Evolutionary conservation across 1,140 invertebrate genomes (phyloP).

Genomic region (Brachionus rubens): DNA sequence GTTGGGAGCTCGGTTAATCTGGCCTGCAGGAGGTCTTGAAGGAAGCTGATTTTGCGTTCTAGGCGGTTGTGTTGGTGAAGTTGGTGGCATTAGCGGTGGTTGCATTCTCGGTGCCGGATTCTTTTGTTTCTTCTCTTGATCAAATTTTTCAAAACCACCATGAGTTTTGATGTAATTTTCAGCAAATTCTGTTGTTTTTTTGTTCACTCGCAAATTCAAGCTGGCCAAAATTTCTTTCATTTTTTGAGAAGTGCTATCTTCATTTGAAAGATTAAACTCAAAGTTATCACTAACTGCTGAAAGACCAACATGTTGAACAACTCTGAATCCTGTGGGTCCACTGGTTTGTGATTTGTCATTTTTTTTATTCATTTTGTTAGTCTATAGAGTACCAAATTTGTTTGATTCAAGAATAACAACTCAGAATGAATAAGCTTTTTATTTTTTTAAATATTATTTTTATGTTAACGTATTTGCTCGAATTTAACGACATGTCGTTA

Average conservation of each 20-base stretch:
- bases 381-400: slow-evolving; percentile 7
- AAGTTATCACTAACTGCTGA: slow-evolving; percentile 20
- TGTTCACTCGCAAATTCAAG: slow-evolving; percentile 34
- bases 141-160: slow-evolving; percentile 17
- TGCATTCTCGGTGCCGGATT: not conserved
- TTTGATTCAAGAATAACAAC: not conserved
- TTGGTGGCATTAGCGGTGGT: not conserved
- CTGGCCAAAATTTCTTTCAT: slow-evolving; percentile 11
- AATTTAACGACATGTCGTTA: no score
- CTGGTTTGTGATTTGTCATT: slow-evolving; percentile 44
- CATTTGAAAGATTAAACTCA: slow-evolving; percentile 9
- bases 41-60: no score
- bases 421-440: no score
- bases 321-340: slow-evolving; percentile 21
- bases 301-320: slow-evolving; percentile 23
- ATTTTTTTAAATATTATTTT: not conserved
- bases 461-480: no score
- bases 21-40: not conserved
- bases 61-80: not conserved
- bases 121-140: slow-evolving; percentile 20
- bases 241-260: slow-evolving; percentile 21
- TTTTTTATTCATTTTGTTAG: slow-evolving; percentile 43
- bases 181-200: slow-evolving; percentile 30
- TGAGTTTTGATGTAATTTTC: slow-evolving; percentile 25
- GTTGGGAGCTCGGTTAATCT: not conserved